These are phyloP conservation scores for Ennomos quercinarius DNA, from an alignment of 2,888 invertebrate genomes.

Conservation along the genomic window DNA sequence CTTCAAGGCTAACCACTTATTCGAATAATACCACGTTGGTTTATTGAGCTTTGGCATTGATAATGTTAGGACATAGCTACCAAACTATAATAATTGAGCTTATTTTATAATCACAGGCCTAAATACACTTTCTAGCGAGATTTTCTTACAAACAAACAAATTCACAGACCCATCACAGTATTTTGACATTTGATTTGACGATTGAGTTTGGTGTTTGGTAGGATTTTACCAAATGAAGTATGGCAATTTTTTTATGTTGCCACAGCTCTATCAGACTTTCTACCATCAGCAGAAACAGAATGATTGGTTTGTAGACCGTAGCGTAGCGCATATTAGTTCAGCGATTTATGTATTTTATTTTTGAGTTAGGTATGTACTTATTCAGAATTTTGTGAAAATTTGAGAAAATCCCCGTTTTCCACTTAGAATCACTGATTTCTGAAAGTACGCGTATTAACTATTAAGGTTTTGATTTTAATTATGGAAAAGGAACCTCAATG, in stretches of 20 bases:
- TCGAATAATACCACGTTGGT: slow-evolving; percentile 68
- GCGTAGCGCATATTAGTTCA: too few relatives aligned
- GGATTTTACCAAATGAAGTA: background rate
- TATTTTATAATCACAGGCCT: slow-evolving; percentile 53
- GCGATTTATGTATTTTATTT: too few relatives aligned
- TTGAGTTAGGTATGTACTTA: background rate
- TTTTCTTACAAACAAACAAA: slow-evolving; percentile 75
- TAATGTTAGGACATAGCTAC: slow-evolving; percentile 49
- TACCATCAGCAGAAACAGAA: too few relatives aligned
- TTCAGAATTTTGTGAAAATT: too few relatives aligned
- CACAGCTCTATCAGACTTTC: too few relatives aligned
- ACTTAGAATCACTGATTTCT: too few relatives aligned
- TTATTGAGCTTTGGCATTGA: slow-evolving; percentile 51
- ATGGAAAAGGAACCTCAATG: too few relatives aligned
- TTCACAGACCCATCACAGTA: slow-evolving; percentile 75
- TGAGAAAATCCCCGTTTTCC: background rate
- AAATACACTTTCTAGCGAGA: slow-evolving; percentile 75
- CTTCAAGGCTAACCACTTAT: slow-evolving; percentile 85
- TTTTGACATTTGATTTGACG: slow-evolving; percentile 68
- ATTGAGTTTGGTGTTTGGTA: slow-evolving; percentile 32
- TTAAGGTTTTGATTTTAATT: too few relatives aligned
- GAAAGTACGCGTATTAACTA: too few relatives aligned
- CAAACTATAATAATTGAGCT: slow-evolving; percentile 50
- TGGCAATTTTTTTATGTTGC: background rate
- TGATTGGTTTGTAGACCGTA: too few relatives aligned